These are phyloP conservation scores for Epizoanthus ramosus DNA, from an alignment of 92 coral and sea anemone species.

Conservation along the genomic window DNA sequence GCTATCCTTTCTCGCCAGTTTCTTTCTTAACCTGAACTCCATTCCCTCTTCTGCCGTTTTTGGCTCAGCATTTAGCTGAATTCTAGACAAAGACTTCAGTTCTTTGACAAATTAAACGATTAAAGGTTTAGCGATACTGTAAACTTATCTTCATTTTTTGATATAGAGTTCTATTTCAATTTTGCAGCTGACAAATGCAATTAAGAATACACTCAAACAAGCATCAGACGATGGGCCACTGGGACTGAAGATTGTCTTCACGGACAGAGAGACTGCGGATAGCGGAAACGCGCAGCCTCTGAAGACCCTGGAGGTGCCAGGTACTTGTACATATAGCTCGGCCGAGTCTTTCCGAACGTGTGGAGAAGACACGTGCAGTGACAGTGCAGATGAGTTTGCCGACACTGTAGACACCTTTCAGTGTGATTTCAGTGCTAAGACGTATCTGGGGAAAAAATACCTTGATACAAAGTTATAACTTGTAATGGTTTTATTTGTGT, in stretches of 20 bases:
- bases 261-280: conserved; percentile 9
- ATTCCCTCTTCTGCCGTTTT: too few relatives aligned
- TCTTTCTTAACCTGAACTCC: too few relatives aligned
- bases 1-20: too few relatives aligned
- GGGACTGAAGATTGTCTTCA: conserved; percentile 23
- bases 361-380: conserved; percentile 44
- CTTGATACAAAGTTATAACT: conserved; percentile 12
- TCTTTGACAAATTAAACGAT: too few relatives aligned
- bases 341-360: conserved; percentile 40
- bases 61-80: too few relatives aligned
- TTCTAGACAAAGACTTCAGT: too few relatives aligned
- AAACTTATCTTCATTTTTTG: background rate
- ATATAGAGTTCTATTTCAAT: background rate
- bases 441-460: conserved; percentile 30
- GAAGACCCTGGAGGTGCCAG: conserved; percentile 41
- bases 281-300: background rate
- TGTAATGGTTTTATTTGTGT: background rate
- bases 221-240: conserved; percentile 16
- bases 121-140: background rate
- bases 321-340: conserved; percentile 37
- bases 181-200: conserved; percentile 31
- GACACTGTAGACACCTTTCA: conserved; percentile 26
- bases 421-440: conserved; percentile 12
- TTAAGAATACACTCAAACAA: conserved; percentile 4
- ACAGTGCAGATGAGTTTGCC: conserved; percentile 39